Base-by-base conservation (phyloP, 1,140 invertebrate genomes). In the Trichonephila clavata region DNA sequence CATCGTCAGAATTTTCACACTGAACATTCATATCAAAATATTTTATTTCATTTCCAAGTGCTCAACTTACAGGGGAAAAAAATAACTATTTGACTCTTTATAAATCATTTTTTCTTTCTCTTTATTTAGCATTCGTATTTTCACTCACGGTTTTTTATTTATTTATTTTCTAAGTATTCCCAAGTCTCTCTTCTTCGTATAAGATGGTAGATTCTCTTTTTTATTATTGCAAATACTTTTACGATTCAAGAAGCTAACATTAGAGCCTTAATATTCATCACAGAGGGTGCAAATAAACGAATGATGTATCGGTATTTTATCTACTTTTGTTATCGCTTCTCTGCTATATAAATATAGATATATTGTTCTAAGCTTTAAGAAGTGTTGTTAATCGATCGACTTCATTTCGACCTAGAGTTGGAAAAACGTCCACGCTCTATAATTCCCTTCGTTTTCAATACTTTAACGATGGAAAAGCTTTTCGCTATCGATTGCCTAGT, bases 391-490 rank as follows among this genome's bases (percentile, higher is more conserved):
- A 93, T 88, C 84, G 84, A 93, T 88, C 68, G 7, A 50, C 32
- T 68, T 92, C 61, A 92, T 84, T 92, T 59, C 81, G 71, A 65
- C 59, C 57, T 86, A 39, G 61, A 87, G 84, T 93, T 93, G 92
- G 86, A 92, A 77, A 92, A 93, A 93, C 83, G 32, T 80, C 32
- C 24, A 63, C 63, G 63, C 57, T 86, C 59, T 92, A 92, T 87
- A 87, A 87, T 87, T 93, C 84, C 61, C 90, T 92, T 86, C 90
- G 90, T 92, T 92, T 92, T 92, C 92, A 93, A 92, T 92, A 92
- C 91, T 92, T 92, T 92, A 92, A 87, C 92, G 92, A 93, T 86
- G 84, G 81, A 57, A 88, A 93, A 93, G 84, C 92, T 87, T 93
- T 88, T 61, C 92, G n/a, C 24, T 87, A 93, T 93, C 84, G 84